Evolutionary conservation across 2,888 invertebrate species (phyloP), one percentile per base, ranked within the genome.

Genomic region (Xanthorhoe spadicearia): DNA sequence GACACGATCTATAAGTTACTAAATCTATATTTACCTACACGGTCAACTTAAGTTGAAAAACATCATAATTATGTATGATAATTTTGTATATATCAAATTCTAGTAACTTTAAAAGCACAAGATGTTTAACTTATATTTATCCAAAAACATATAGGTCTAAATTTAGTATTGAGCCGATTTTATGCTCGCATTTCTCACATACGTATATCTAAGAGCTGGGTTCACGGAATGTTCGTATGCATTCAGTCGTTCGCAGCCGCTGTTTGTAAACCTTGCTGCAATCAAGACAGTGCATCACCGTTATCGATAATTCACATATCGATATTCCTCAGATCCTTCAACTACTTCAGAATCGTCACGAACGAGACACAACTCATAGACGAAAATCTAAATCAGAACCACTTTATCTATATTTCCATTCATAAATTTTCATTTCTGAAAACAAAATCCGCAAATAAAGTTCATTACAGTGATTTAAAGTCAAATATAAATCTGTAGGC

Each of bases 181-280:
- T 28, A 23, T 60, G 55, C 23, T 50, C 48, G n/a, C 49, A 35
- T 64, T 54, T 59, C 48, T 59, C 49, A 70, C 61, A 56, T 71
- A 69, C 68, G 77, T 81, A 81, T 85, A 84, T 82, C 77, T 77
- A 83, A 78, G 84, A 82, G 79, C 79, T 65, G 80, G 81, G 82
- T 85, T 82, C 79, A 82, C 78, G 74, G 76, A 74, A 72, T 71
- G 78, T 77, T 74, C 74, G 78, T 79, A 80, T 83, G 87, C 83
- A 87, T 85, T 82, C 85, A 85, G 82, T 86, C 82, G 81, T 82
- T 86, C 81, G 82, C 82, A 79, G 84, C 79, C 82, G 73, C 80
- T 88, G 90, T 89, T 89, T 88, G 87, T 90, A 88, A 88, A 85
- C 85, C 84, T 76, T 78, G 81, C 81, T 83, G 83, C 85, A 84